Conservation (phyloP, 64 coral and sea anemone genomes). For the Exaiptasia diaphana region DNA sequence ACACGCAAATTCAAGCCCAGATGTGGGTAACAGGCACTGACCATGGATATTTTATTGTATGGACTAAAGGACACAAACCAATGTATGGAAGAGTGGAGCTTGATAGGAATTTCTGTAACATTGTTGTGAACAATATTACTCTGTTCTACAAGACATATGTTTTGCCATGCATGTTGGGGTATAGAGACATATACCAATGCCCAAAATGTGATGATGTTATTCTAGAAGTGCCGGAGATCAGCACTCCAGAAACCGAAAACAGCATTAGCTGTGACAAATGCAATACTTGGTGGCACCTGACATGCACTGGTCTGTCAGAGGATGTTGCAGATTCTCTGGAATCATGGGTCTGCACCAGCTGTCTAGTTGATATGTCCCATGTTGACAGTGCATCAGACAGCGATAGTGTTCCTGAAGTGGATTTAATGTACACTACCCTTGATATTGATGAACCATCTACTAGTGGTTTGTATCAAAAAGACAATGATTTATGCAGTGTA, state of each 20-base stretch:
- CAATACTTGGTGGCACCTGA: conserved; percentile 15
- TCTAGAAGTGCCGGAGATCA: conserved; percentile 7
- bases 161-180: conserved; percentile 22
- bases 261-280: conserved; percentile 40
- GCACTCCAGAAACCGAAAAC: background rate
- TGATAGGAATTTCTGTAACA: background rate
- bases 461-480: no score
- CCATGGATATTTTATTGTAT: conserved; percentile 19
- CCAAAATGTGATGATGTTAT: conserved; percentile 31
- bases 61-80: conserved; percentile 21
- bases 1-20: conserved; percentile 19
- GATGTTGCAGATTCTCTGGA: background rate
- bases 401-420: no score
- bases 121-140: conserved; percentile 23
- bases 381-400: no score
- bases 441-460: no score
- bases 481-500: no score
- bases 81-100: background rate
- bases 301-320: background rate
- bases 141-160: conserved; percentile 38
- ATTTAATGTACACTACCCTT: no score
- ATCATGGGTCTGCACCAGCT: no score
- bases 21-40: background rate
- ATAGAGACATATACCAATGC: conserved; percentile 26
- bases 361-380: no score